Percentiles rank a stretch among this genome's conserved stretches.
These are phyloP conservation scores for Calidris pugnax DNA, from an alignment of 2,113 vertebrate species.

Conservation along the genomic window DNA sequence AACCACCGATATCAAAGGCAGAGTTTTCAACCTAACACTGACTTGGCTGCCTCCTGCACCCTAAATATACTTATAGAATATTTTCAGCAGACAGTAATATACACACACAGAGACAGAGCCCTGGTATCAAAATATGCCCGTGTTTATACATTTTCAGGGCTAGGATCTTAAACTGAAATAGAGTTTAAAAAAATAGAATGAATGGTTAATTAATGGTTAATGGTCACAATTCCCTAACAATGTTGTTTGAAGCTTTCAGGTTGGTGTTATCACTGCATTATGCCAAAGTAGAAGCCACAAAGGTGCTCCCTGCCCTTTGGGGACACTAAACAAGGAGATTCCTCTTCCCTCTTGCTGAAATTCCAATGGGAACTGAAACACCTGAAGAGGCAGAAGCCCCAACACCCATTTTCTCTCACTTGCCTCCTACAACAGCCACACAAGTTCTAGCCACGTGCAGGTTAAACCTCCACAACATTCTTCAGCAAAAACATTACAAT, in stretches of 20 bases:
- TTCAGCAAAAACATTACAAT: neutral
- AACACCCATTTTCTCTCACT: neutral
- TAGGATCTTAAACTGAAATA: neutral
- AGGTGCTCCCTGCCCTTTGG: neutral
- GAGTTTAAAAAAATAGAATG: rapidly evolving
- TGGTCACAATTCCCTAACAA: neutral
- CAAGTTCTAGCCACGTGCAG: neutral
- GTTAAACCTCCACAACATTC: neutral
- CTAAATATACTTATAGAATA: rapidly evolving
- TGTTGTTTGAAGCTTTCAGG: rapidly evolving
- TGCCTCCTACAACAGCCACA: neutral
- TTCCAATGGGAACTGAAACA: neutral
- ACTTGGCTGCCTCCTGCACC: neutral
- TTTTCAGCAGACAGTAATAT: neutral
- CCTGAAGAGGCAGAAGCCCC: neutral
- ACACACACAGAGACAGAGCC: neutral
- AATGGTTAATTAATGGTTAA: neutral
- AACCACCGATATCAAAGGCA: neutral
- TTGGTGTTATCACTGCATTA: neutral
- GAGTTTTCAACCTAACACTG: neutral
- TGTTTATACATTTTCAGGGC: neutral
- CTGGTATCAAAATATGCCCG: neutral
- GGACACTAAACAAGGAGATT: neutral
- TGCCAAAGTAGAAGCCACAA: neutral
- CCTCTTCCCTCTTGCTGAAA: neutral